Conservation (phyloP, 2,113 vertebrate genomes). For the Dunckerocampus dactyliophorus region DNA sequence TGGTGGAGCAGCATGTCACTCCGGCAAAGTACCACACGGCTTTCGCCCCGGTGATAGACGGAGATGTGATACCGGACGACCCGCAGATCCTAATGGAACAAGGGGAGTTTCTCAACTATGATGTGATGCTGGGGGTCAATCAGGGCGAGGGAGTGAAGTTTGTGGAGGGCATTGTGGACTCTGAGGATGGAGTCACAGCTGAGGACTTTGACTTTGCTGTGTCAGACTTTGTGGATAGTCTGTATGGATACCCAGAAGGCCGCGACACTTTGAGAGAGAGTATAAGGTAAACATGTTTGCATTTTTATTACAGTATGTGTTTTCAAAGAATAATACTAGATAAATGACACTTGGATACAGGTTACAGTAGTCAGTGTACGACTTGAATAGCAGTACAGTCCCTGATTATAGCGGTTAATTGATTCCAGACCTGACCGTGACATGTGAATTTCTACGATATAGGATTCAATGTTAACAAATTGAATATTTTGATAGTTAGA, state of each 20-base stretch:
- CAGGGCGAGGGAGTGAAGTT: conserved; percentile 95
- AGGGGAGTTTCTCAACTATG: conserved; percentile 98
- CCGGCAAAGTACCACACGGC: conserved; percentile 96
- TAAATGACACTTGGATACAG: no score
- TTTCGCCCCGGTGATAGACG: conserved; percentile 97
- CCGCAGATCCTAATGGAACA: conserved; percentile 99
- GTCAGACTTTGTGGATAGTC: conserved; percentile 92
- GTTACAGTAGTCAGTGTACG: no score
- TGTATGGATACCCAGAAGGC: conserved; percentile 92
- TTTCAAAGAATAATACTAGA: background rate
- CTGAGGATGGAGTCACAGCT: conserved; percentile 86
- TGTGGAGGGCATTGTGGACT: conserved; percentile 90
- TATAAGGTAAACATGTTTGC: conserved; percentile 69
- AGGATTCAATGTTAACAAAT: no score
- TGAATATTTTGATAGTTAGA: no score
- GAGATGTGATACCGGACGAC: conserved; percentile 96
- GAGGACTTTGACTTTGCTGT: conserved; percentile 94
- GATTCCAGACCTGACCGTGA: no score
- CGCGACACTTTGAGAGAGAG: conserved; percentile 89
- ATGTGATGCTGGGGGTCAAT: conserved; percentile 96
- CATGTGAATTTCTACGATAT: no score
- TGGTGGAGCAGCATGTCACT: conserved; percentile 86
- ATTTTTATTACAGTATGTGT: background rate
- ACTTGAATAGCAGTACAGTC: no score
- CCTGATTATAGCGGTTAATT: no score